Conservation (phyloP, 2,888 invertebrate genomes). For the Cataglyphis rosenhaueri region DNA sequence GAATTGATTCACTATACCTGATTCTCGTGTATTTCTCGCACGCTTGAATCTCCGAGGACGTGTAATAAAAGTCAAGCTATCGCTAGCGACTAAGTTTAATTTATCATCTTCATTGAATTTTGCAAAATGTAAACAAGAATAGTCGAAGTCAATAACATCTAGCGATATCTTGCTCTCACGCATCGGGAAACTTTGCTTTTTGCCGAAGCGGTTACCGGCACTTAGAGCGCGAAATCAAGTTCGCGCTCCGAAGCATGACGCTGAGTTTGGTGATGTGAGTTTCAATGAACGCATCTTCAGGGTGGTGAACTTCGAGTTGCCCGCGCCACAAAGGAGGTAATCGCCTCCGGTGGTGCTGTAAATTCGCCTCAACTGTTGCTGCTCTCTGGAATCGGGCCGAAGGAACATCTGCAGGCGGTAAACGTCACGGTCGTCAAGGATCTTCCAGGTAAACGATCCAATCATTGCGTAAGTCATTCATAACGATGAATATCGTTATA, state of each 20-base stretch:
- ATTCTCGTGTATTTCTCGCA: not conserved
- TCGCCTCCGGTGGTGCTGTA: constrained; percentile 89
- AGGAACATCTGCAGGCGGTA: constrained; percentile 87
- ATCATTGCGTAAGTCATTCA: constrained; percentile 30
- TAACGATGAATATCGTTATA: not conserved
- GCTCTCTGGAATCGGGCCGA: constrained; percentile 90
- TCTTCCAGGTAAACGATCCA: constrained; percentile 84
- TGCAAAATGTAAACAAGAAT: not conserved
- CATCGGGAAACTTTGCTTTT: constrained; percentile 39
- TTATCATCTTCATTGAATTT: not conserved
- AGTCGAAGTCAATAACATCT: not conserved
- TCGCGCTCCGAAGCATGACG: constrained; percentile 28
- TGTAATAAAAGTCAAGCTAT: not conserved
- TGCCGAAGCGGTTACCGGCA: constrained; percentile 27
- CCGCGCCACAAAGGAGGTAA: constrained; percentile 84
- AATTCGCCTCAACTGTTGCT: constrained; percentile 90
- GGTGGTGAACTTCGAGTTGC: constrained; percentile 75
- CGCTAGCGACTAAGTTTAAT: not conserved
- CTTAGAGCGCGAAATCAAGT: constrained; percentile 45
- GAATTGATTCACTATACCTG: not conserved
- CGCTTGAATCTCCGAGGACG: not conserved
- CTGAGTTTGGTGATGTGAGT: constrained; percentile 33
- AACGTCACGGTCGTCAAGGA: constrained; percentile 88
- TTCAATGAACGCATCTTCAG: constrained; percentile 66
- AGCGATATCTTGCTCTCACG: not conserved